Evolutionary conservation across 2,113 vertebrate genomes (phyloP).

Genomic region (Hemiprocne comata): DNA sequence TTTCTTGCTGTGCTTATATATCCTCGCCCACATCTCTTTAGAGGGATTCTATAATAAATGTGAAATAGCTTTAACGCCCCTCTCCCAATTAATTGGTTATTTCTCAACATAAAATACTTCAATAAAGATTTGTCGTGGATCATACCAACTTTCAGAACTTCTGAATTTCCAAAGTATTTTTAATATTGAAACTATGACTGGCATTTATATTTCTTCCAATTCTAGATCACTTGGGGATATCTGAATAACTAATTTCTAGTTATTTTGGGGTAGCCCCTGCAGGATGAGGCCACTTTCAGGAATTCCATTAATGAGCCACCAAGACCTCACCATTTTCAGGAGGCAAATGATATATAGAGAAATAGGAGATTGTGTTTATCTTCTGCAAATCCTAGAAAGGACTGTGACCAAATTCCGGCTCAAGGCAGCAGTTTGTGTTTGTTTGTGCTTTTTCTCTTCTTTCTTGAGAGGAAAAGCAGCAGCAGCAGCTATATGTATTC

Average conservation of each 20-base stretch:
- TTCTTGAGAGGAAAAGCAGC: background rate
- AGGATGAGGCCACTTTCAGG: background rate
- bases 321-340: background rate
- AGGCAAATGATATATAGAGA: background rate
- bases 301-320: background rate
- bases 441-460: background rate
- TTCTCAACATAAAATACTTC: background rate
- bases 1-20: background rate
- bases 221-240: background rate
- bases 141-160: background rate
- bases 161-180: background rate
- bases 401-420: background rate
- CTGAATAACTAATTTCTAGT: background rate
- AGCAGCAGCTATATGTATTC: background rate
- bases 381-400: background rate
- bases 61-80: background rate
- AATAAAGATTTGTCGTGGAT: background rate
- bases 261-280: background rate
- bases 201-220: background rate
- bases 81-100: background rate
- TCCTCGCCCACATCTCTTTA: background rate
- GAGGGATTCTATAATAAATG: background rate
- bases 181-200: background rate
- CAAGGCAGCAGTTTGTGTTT: background rate
- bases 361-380: background rate